phyloP scores from a whole-genome alignment of 2,888 invertebrate genomes.

The Rhagonycha fulva region DNA sequence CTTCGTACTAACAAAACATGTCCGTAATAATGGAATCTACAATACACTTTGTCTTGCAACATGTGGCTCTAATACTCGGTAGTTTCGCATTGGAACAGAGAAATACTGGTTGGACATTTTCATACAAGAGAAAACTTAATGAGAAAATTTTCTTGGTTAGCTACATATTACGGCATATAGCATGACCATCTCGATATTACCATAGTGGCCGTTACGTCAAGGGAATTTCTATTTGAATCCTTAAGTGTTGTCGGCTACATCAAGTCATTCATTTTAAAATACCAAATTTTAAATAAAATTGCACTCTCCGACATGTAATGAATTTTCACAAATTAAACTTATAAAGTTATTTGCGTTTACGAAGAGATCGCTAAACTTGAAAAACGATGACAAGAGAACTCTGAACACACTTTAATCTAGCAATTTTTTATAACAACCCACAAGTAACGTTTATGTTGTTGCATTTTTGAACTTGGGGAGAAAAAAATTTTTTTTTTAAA shows the following conservation, averaged over 20 bases:
- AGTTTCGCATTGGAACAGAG: slow-evolving; percentile 33
- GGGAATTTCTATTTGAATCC: slow-evolving; percentile 33
- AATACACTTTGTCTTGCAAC: slow-evolving; percentile 53
- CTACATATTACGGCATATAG: slow-evolving; percentile 26
- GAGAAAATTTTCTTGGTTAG: slow-evolving; percentile 21
- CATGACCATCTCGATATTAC: slow-evolving; percentile 32
- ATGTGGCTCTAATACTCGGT: slow-evolving; percentile 50
- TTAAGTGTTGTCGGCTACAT: slow-evolving; percentile 22
- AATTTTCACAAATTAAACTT: slow-evolving; percentile 5
- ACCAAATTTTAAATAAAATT: not conserved
- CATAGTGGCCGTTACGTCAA: slow-evolving; percentile 31
- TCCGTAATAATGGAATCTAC: slow-evolving; percentile 47
- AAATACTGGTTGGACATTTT: slow-evolving; percentile 19
- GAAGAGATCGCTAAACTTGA: slow-evolving; percentile 13
- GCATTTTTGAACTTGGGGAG: not conserved
- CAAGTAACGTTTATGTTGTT: not conserved
- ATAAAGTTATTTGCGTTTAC: slow-evolving; percentile 20
- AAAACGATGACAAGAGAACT: not conserved
- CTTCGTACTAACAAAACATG: slow-evolving; percentile 28
- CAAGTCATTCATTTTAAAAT: not conserved
- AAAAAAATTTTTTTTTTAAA: no score
- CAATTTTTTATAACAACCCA: not conserved
- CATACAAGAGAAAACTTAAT: slow-evolving; percentile 26
- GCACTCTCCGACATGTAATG: not conserved
- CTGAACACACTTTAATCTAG: slow-evolving; percentile 5